phyloP scores from a whole-genome alignment of 2,113 vertebrate genomes.

The Cinclus mexicanus region DNA sequence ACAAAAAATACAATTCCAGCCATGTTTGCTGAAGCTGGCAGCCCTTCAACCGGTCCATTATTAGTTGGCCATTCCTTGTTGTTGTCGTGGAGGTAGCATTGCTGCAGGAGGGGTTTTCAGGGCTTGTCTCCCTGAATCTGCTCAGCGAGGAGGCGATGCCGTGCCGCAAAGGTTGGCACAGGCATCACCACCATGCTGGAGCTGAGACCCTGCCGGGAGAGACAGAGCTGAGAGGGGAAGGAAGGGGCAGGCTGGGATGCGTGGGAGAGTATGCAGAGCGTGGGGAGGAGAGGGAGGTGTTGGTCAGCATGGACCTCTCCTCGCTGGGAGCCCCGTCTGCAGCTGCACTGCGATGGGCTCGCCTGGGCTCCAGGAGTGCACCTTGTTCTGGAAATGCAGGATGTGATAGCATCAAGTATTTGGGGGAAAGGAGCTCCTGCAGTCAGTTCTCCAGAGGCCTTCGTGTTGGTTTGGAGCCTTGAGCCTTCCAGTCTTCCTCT shows the following conservation, averaged over 20 bases:
- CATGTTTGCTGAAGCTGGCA: background rate
- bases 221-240: background rate
- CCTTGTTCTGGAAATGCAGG: background rate
- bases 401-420: accelerated
- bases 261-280: accelerated
- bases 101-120: background rate
- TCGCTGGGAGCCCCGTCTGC: accelerated
- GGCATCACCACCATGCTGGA: background rate
- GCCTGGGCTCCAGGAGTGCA: background rate
- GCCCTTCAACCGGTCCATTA: background rate
- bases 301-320: background rate
- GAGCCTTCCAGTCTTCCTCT: background rate
- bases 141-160: background rate
- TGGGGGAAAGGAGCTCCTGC: background rate
- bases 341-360: accelerated
- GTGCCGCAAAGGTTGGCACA: accelerated
- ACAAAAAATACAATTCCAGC: background rate
- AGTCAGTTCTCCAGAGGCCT: background rate
- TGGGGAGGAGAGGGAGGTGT: background rate
- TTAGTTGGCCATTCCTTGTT: background rate
- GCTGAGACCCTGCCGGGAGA: background rate
- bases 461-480: accelerated
- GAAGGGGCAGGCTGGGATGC: background rate
- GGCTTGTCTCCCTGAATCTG: background rate
- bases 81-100: background rate